These are phyloP conservation scores for Rhynchotus rufescens DNA, from an alignment of 2,797 vertebrate species.

Conservation along the genomic window DNA sequence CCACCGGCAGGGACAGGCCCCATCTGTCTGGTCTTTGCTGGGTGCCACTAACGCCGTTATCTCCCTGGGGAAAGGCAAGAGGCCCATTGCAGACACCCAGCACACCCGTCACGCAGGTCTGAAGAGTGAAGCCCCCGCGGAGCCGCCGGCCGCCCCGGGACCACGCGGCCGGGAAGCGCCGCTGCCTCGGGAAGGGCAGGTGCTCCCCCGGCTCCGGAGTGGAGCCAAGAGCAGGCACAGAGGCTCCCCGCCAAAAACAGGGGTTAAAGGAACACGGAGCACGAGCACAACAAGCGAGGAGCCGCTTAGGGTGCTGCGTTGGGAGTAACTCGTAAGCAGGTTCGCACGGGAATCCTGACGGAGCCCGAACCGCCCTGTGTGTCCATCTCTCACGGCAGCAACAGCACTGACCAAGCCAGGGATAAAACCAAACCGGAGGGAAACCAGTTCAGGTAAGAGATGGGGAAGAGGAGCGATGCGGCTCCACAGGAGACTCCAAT, in stretches of 20 bases:
- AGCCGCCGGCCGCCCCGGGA: too few species aligned
- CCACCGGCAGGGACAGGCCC: neutral
- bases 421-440: neutral
- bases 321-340: neutral
- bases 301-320: neutral
- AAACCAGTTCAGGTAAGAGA: neutral
- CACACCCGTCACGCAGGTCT: neutral
- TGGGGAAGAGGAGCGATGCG: accelerated
- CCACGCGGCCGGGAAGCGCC: neutral
- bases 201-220: neutral
- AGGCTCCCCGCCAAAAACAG: neutral
- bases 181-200: neutral
- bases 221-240: accelerated
- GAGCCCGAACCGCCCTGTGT: neutral
- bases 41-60: accelerated
- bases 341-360: accelerated
- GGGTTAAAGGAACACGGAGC: accelerated
- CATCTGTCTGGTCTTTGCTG: neutral
- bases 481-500: neutral
- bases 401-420: neutral
- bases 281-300: neutral
- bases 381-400: neutral
- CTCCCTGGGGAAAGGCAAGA: neutral
- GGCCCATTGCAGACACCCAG: neutral
- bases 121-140: neutral